A percentile compares a stretch with the other conserved stretches of the same genome.
Conservation (phyloP, 2,888 invertebrate genomes). For the Drosophila kanekoi region DNA sequence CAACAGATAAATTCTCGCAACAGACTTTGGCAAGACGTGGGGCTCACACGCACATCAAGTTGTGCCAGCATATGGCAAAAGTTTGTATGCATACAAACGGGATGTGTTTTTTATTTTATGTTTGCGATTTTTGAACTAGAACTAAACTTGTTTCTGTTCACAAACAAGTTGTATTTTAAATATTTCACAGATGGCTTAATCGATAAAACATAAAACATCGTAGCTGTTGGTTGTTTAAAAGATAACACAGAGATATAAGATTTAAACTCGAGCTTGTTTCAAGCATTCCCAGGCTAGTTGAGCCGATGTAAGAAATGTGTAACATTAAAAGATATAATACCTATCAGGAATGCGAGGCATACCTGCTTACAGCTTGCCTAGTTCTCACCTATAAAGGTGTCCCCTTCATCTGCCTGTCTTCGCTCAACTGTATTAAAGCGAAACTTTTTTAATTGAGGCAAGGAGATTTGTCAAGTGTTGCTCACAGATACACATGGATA, state of each 20-base stretch:
- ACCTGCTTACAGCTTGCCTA: conserved; percentile 17
- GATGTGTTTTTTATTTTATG: neutral
- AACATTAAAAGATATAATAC: neutral
- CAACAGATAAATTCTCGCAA: neutral
- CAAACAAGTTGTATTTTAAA: too few species aligned
- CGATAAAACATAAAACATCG: too few species aligned
- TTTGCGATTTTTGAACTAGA: neutral
- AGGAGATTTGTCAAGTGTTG: conserved; percentile 49
- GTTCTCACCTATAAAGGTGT: conserved; percentile 21
- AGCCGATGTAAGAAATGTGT: neutral
- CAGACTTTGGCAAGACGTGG: conserved; percentile 2
- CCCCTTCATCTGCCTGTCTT: conserved; percentile 19
- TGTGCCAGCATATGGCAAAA: conserved; percentile 1
- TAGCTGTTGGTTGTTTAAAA: too few species aligned
- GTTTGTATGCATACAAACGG: neutral
- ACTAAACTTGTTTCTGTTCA: too few species aligned
- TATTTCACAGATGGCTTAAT: too few species aligned
- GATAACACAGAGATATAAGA: too few species aligned
- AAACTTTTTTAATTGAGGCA: conserved; percentile 75
- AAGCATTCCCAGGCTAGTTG: neutral
- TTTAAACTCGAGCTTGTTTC: neutral
- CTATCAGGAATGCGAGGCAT: too few species aligned
- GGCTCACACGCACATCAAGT: neutral
- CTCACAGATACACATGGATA: conserved; percentile 10
- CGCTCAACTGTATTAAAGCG: conserved; percentile 34